Conservation (phyloP, 2,113 vertebrate species). For the Edolisoma coerulescens region DNA sequence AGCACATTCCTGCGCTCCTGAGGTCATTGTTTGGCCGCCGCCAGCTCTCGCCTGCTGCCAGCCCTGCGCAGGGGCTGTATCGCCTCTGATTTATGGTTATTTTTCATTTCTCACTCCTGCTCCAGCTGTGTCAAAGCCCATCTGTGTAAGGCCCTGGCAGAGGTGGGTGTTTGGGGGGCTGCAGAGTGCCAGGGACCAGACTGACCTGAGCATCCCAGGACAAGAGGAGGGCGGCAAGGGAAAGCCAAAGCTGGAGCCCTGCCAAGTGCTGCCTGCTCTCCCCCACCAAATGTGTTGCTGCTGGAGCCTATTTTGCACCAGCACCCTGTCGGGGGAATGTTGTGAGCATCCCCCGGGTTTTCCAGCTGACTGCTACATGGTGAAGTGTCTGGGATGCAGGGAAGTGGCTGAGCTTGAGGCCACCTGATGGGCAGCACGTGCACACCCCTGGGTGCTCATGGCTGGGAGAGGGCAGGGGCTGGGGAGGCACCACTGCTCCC, state of each 20-base stretch:
- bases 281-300: not conserved
- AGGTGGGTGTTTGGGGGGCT: not conserved
- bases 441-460: not conserved
- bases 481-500: not conserved
- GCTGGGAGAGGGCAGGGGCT: not conserved
- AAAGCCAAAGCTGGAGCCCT: not conserved
- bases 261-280: not conserved
- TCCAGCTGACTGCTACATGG: not conserved
- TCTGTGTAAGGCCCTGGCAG: not conserved
- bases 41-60: constrained; percentile 25
- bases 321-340: not conserved
- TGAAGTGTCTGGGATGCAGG: rapidly evolving
- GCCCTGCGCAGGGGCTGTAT: not conserved
- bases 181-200: not conserved
- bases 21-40: not conserved
- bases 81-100: not conserved
- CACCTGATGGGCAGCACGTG: not conserved
- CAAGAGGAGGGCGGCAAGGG: not conserved
- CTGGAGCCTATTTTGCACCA: not conserved
- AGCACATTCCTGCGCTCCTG: constrained; percentile 39
- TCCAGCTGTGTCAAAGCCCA: not conserved
- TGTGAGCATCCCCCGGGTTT: not conserved
- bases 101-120: not conserved
- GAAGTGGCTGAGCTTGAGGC: rapidly evolving
- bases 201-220: not conserved